Evolutionary conservation across 2,113 vertebrate species (phyloP).

Genomic region (Meriones unguiculatus): DNA sequence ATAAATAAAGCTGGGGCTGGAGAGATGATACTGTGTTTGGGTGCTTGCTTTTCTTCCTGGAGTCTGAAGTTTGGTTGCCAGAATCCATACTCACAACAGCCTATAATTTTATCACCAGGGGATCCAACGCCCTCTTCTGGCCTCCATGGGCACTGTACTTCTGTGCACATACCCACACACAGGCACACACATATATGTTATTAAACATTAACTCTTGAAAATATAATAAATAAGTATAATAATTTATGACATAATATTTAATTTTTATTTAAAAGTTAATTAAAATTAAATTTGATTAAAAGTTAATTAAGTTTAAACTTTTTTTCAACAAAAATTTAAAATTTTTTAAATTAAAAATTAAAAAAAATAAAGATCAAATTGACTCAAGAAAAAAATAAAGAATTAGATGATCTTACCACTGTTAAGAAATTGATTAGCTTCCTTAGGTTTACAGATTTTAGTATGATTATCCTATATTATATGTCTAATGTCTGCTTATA

Average conservation of each 20-base stretch:
- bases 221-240: neutral
- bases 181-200: neutral
- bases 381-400: conserved; percentile 7
- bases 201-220: neutral
- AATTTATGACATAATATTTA: neutral
- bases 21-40: neutral
- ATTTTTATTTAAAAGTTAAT: neutral
- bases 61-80: neutral
- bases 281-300: neutral
- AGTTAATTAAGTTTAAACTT: neutral
- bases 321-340: neutral
- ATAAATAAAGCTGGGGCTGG: neutral
- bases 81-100: neutral
- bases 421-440: too few relatives aligned
- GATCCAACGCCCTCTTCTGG: neutral
- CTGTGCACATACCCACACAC: neutral
- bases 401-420: neutral
- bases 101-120: neutral
- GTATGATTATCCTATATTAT: too few relatives aligned
- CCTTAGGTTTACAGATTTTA: too few relatives aligned
- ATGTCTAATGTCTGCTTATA: too few relatives aligned
- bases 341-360: neutral
- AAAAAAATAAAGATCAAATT: neutral
- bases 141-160: neutral
- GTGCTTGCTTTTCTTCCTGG: neutral